Evolutionary conservation across 2,113 vertebrate species (phyloP).

Genomic region (Tachysurus vachellii): DNA sequence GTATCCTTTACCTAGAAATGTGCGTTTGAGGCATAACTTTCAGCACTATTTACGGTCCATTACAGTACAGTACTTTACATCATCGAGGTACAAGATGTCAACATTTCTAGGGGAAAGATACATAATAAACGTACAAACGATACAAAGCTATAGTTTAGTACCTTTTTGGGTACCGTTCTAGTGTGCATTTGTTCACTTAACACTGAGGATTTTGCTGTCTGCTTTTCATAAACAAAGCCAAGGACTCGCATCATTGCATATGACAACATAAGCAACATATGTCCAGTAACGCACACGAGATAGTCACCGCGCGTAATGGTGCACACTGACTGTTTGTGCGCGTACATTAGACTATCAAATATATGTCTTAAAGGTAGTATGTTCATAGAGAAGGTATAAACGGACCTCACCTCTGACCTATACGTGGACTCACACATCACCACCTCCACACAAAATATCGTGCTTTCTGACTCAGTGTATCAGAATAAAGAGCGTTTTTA

Average conservation of each 20-base stretch:
- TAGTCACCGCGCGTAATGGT: neutral
- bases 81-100: neutral
- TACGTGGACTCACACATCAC: constrained; percentile 57
- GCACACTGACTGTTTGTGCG: constrained; percentile 22
- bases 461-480: constrained; percentile 35
- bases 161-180: neutral
- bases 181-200: neutral
- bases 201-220: constrained; percentile 9
- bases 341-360: constrained; percentile 42
- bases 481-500: neutral
- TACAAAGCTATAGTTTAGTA: neutral
- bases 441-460: neutral
- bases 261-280: neutral
- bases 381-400: constrained; percentile 24
- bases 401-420: constrained; percentile 50
- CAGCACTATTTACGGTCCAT: neutral
- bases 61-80: too few species aligned
- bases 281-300: constrained; percentile 5
- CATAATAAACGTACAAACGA: neutral
- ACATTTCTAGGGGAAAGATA: neutral
- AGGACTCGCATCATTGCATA: constrained; percentile 12
- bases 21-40: neutral
- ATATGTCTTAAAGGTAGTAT: constrained; percentile 47
- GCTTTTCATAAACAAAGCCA: constrained; percentile 3
- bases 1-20: neutral